These are phyloP conservation scores for Drosophila pachea DNA, from an alignment of 1,140 invertebrate species.

Conservation along the genomic window DNA sequence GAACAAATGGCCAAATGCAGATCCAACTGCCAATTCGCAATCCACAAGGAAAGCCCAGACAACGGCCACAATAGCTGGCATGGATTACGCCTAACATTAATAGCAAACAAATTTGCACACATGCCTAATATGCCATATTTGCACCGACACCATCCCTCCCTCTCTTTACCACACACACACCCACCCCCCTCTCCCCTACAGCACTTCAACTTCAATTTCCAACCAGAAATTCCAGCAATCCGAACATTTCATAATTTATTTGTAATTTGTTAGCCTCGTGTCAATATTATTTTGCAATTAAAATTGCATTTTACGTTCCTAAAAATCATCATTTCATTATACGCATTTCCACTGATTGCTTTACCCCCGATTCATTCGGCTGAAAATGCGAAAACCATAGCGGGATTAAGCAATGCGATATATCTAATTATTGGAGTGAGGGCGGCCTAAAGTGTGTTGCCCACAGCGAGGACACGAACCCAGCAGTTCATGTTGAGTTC, in stretches of 20 bases:
- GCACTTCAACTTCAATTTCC: too few relatives aligned
- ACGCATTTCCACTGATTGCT: constrained; percentile 14
- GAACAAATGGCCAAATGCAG: constrained; percentile 23
- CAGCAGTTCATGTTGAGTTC: background rate
- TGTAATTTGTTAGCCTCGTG: constrained; percentile 57
- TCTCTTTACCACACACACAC: background rate
- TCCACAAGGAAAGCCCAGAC: background rate
- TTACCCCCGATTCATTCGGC: background rate
- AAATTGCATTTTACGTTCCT: constrained; percentile 54
- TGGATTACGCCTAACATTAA: constrained; percentile 66
- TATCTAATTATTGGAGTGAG: too few relatives aligned
- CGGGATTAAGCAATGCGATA: too few relatives aligned
- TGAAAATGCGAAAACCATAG: too few relatives aligned
- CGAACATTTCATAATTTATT: constrained; percentile 58
- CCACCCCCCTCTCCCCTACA: too few relatives aligned
- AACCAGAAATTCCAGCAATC: too few relatives aligned
- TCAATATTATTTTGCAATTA: constrained; percentile 76
- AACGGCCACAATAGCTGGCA: constrained; percentile 19
- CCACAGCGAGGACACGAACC: too few relatives aligned
- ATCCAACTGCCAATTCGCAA: constrained; percentile 11
- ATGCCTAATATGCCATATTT: background rate
- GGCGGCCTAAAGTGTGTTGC: too few relatives aligned
- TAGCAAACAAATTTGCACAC: constrained; percentile 47
- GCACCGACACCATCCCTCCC: background rate
- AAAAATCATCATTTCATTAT: constrained; percentile 7